Percentiles rank a stretch among this genome's conserved stretches.
Conservation (phyloP, 2,888 invertebrate genomes). For the Homarus gammarus region DNA sequence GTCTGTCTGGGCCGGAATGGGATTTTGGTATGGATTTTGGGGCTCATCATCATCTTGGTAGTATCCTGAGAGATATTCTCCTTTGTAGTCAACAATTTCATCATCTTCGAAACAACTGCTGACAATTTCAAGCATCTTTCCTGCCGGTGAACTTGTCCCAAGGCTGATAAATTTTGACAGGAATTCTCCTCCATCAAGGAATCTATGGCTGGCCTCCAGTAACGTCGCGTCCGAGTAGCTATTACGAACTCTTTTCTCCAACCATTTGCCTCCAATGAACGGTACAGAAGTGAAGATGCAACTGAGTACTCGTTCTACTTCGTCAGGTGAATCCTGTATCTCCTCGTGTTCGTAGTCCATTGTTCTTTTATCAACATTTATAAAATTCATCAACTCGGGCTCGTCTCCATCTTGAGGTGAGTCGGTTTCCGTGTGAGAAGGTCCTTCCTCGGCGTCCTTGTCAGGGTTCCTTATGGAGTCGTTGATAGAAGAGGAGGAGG, state of each 20-base stretch:
- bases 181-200: slow-evolving; percentile 42
- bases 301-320: slow-evolving; percentile 1
- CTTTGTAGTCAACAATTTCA: neutral
- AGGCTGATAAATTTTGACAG: slow-evolving; percentile 7
- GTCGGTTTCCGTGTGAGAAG: too few species aligned
- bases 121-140: slow-evolving; percentile 1
- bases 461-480: neutral
- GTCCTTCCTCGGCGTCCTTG: too few species aligned
- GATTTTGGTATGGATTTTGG: too few species aligned
- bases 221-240: slow-evolving; percentile 25
- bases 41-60: too few species aligned
- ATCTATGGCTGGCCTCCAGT: slow-evolving; percentile 24
- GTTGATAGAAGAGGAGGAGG: neutral
- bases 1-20: too few species aligned
- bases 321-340: neutral
- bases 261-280: slow-evolving; percentile 46
- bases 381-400: too few species aligned
- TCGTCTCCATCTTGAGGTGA: too few species aligned
- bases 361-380: too few species aligned
- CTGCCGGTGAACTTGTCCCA: neutral
- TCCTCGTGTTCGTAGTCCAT: too few species aligned
- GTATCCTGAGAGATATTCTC: neutral
- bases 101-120: slow-evolving; percentile 16
- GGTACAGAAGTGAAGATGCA: slow-evolving; percentile 63
- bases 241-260: neutral